Conservation (phyloP, 2,888 invertebrate species). For the Agriopis leucophaearia region DNA sequence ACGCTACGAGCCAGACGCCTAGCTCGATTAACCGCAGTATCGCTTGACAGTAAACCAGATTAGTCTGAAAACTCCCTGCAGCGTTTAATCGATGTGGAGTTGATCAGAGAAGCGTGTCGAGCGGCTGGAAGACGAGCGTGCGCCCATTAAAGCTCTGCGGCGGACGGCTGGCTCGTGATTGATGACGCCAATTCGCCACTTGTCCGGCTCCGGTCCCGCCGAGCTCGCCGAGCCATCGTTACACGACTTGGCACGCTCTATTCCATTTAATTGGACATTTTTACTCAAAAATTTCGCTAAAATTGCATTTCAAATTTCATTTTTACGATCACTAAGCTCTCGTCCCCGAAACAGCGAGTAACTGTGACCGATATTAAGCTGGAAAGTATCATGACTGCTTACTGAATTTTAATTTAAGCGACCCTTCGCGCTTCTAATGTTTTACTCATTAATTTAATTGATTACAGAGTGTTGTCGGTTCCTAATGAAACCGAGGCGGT, state of each 20-base stretch:
- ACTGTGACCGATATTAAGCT: conserved; percentile 40
- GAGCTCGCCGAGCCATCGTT: conserved; percentile 47
- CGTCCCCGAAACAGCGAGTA: conserved; percentile 14
- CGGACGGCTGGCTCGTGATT: conserved; percentile 71
- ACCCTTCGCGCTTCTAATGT: conserved; percentile 53
- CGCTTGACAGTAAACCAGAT: conserved; percentile 39
- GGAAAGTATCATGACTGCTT: conserved; percentile 44
- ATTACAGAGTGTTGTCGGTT: conserved; percentile 62
- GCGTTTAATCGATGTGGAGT: conserved; percentile 59
- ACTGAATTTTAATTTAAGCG: conserved; percentile 51
- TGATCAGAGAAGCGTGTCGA: conserved; percentile 60
- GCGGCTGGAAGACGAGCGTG: conserved; percentile 62
- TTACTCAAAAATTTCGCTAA: conserved; percentile 35
- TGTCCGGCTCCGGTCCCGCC: conserved; percentile 55
- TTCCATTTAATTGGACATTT: conserved; percentile 57
- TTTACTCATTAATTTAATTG: conserved; percentile 67
- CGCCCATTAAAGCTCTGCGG: conserved; percentile 70
- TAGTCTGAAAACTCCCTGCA: conserved; percentile 42
- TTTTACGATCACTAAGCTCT: conserved; percentile 22
- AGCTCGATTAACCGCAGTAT: conserved; percentile 39
- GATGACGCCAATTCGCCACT: conserved; percentile 81
- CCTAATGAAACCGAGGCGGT: conserved; percentile 62
- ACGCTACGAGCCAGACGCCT: conserved; percentile 21
- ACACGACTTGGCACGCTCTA: conserved; percentile 56
- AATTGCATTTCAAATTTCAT: conserved; percentile 36